Evolutionary conservation across 1,140 invertebrate species (phyloP).

Genomic region (Gryllus bimaculatus): DNA sequence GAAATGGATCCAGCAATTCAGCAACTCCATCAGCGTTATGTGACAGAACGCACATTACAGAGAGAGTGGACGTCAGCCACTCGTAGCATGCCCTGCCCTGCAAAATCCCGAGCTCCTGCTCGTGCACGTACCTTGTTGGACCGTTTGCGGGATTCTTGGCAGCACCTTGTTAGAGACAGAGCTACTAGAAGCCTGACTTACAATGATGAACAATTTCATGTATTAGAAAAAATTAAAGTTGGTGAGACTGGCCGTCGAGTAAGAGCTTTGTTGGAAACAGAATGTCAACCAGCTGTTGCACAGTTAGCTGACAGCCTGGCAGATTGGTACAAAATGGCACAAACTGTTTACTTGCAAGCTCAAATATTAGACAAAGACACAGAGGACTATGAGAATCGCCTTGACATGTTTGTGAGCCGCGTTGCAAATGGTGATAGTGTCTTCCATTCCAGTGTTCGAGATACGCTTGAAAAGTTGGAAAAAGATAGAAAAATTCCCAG

Average conservation of each 20-base stretch:
- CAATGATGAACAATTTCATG: slow-evolving; percentile 90
- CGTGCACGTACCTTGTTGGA: slow-evolving; percentile 65
- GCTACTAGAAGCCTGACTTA: slow-evolving; percentile 74
- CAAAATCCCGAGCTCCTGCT: slow-evolving; percentile 51
- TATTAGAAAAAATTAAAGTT: slow-evolving; percentile 70
- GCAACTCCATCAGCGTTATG: slow-evolving; percentile 41
- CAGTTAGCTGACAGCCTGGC: slow-evolving; percentile 61
- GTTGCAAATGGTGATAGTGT: slow-evolving; percentile 24
- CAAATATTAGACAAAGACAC: slow-evolving; percentile 67
- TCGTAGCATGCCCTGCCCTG: slow-evolving; percentile 54
- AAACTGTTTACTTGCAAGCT: slow-evolving; percentile 63
- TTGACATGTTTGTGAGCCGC: slow-evolving; percentile 28
- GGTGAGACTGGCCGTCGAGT: slow-evolving; percentile 59
- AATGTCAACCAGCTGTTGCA: slow-evolving; percentile 53
- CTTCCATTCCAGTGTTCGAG: slow-evolving; percentile 26
- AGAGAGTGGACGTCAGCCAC: slow-evolving; percentile 66
- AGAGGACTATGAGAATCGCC: slow-evolving; percentile 40
- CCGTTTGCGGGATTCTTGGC: slow-evolving; percentile 80
- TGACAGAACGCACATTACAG: slow-evolving; percentile 43
- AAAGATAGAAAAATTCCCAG: neutral
- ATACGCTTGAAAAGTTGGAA: neutral
- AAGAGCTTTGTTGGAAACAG: slow-evolving; percentile 50
- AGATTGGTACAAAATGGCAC: slow-evolving; percentile 78
- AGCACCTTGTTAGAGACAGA: slow-evolving; percentile 77
- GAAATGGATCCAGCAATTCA: slow-evolving; percentile 41